phyloP scores from a whole-genome alignment of 2,888 invertebrate species.

The Trichogramma evanescens region DNA sequence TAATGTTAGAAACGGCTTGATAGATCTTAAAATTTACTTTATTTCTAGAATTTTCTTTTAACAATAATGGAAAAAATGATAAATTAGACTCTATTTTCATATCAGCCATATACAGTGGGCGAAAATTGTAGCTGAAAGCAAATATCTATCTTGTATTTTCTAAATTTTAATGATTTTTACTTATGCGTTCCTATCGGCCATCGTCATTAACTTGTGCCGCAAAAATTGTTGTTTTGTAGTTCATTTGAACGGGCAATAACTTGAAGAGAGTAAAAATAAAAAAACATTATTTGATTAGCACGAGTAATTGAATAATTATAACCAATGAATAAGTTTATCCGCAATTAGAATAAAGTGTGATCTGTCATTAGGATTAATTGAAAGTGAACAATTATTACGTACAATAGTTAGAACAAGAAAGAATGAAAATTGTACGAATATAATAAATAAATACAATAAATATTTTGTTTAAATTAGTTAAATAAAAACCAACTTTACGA shows the following conservation, averaged over 20 bases:
- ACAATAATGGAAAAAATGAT: not conserved
- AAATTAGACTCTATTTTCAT: too few species aligned
- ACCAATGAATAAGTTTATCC: slow-evolving; percentile 7
- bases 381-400: too few species aligned
- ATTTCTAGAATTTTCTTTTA: not conserved
- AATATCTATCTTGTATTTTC: too few species aligned
- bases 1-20: not conserved
- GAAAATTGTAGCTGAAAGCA: too few species aligned
- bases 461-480: slow-evolving; percentile 18
- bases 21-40: slow-evolving; percentile 10
- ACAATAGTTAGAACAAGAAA: not conserved
- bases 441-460: slow-evolving; percentile 3
- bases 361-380: too few species aligned
- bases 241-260: not conserved
- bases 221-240: too few species aligned
- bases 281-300: not conserved
- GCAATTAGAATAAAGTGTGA: not conserved
- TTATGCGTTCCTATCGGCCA: too few species aligned
- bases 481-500: slow-evolving; percentile 8
- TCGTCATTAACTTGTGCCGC: too few species aligned
- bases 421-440: slow-evolving; percentile 17
- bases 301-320: not conserved
- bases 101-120: too few species aligned
- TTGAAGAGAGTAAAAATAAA: not conserved
- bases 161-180: too few species aligned